Percentiles rank a stretch among this genome's conserved stretches.
These are phyloP conservation scores for Alauda arvensis DNA, from an alignment of 2,797 vertebrate genomes.

Conservation along the genomic window DNA sequence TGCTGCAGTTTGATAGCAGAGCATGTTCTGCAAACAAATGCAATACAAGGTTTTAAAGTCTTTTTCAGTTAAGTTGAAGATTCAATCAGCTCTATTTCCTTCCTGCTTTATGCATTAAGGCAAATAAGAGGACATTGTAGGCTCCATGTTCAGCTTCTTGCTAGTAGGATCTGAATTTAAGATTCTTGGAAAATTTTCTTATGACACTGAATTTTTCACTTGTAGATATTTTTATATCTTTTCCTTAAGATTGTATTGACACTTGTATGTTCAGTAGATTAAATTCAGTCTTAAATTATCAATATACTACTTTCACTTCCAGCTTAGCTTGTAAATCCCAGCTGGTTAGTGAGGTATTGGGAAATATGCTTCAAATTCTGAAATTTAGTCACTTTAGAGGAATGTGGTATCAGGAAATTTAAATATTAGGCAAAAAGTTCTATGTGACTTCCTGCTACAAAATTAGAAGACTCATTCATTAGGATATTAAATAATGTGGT, in stretches of 20 bases:
- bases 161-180: neutral
- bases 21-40: neutral
- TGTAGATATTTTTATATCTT: neutral
- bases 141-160: neutral
- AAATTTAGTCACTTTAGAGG: neutral
- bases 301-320: neutral
- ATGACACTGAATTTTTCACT: neutral
- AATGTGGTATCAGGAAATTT: neutral
- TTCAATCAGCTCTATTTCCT: neutral
- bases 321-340: neutral
- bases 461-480: neutral
- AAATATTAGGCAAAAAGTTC: neutral
- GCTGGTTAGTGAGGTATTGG: neutral
- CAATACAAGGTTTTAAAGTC: neutral
- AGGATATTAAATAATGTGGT: neutral
- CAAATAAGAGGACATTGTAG: neutral
- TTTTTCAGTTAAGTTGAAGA: neutral
- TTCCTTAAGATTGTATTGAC: neutral
- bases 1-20: neutral
- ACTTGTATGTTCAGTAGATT: neutral
- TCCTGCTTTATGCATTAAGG: neutral
- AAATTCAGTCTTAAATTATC: neutral
- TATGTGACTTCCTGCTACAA: neutral
- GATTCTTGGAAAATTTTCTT: neutral
- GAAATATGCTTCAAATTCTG: neutral